Base-by-base conservation (phyloP, 2,888 invertebrate species). In the Trilocha varians region DNA sequence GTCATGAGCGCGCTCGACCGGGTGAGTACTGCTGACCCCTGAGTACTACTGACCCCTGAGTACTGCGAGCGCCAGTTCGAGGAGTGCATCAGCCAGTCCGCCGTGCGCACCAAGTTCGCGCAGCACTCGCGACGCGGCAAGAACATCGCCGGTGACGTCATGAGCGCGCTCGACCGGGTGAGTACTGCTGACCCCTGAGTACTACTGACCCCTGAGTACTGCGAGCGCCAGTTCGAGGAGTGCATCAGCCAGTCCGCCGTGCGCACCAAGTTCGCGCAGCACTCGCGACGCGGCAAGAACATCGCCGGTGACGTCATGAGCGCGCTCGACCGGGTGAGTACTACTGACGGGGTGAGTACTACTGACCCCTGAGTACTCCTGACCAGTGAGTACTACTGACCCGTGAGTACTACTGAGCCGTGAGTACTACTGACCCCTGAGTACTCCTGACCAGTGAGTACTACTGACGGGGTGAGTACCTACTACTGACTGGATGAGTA, bases 61-160 rank as follows among this genome's bases (percentile, higher is more conserved):
- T n/a, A 97, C 85, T 99, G 99, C 82, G 99, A 99, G 85, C 90
- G 95, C 52, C 96, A 96, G 83, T 99, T 99, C 85, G 98, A 99
- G 87, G 97, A 98, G 78, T 98, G 98, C 84, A 97, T 98, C 72
- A 97, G 97, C 39, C 94, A 97, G 78, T 97, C 98, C 15, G 99
- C 99, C 9, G 98, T 99, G 2, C 93, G 95, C 78, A 99, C 99
- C 18, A 99, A 99, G 87, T 99, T 99, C 86, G 97, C 97, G 75
- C 98, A 98, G 68, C 99, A 99, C 84, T 95, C 97, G 54, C 93
- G 95, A 53, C 90, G 98, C 47, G 99, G 98, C 33, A 94, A 95
- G 76, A 91, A 90, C 59, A 96, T 99, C 59, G 92, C 94, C 41
- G 88, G 82, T 70, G 93, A 88, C 71, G 88, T 85, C 51, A 70